Evolutionary conservation across 2,888 invertebrate species (phyloP).

Genomic region (Silvanus unidentatus): DNA sequence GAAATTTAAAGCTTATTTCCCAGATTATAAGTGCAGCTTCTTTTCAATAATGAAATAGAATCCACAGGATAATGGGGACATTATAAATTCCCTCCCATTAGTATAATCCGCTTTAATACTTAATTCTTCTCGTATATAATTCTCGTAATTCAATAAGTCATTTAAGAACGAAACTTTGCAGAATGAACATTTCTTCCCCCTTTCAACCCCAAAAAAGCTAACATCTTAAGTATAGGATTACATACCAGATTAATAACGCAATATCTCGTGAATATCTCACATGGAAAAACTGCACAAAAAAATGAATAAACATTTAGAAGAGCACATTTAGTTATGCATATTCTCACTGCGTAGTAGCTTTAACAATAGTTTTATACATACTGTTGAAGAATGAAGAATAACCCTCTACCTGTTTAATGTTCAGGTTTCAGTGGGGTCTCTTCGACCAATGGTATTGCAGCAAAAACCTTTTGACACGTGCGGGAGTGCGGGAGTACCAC

Average conservation of each 20-base stretch:
- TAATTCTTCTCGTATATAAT: neutral
- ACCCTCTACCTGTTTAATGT: constrained; percentile 32
- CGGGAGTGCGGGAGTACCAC: too few species aligned
- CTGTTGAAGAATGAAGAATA: constrained; percentile 19
- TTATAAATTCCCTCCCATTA: too few species aligned
- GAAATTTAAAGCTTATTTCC: neutral
- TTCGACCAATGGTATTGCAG: constrained; percentile 20
- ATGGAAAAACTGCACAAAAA: neutral
- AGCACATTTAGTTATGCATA: neutral
- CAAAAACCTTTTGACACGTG: constrained; percentile 20
- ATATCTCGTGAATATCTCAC: too few species aligned
- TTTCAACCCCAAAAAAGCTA: neutral
- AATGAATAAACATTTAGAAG: neutral
- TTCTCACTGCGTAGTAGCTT: neutral
- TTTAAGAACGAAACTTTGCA: too few species aligned
- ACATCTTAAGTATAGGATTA: neutral
- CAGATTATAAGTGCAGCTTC: too few species aligned
- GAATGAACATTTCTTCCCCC: too few species aligned
- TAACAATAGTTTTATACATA: constrained; percentile 16
- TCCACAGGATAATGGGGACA: too few species aligned
- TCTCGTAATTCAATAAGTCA: neutral
- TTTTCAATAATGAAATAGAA: too few species aligned
- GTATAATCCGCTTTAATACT: too few species aligned
- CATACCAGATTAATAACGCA: neutral
- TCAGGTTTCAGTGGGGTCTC: constrained; percentile 23